Percentiles rank a stretch among this genome's conserved stretches.
Conservation (phyloP, 92 coral and sea anemone species). For the Actinernus sp. region DNA sequence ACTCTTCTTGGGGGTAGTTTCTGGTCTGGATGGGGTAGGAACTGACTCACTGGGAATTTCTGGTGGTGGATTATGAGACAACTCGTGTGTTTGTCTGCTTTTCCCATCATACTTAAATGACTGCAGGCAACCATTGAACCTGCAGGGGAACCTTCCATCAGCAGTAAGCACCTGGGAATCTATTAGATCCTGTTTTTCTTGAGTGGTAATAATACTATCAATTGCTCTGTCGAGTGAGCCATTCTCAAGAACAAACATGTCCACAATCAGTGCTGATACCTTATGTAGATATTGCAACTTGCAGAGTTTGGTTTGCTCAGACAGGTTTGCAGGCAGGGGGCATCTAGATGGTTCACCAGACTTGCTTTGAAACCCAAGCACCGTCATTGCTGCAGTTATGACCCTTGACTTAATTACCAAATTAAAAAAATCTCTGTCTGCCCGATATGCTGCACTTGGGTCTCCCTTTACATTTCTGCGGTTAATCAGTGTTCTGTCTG, state of each 20-base stretch:
- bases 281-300: constrained; percentile 38
- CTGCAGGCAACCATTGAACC: constrained; percentile 34
- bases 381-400: constrained; percentile 53
- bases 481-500: constrained; percentile 73
- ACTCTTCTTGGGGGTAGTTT: neutral
- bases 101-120: constrained; percentile 59
- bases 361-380: constrained; percentile 6
- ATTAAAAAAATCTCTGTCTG: constrained; percentile 72
- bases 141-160: constrained; percentile 16
- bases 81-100: constrained; percentile 42
- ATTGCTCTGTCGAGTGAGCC: constrained; percentile 11
- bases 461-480: constrained; percentile 70
- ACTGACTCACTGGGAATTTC: constrained; percentile 4
- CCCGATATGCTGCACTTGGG: constrained; percentile 61
- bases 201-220: constrained; percentile 1
- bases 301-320: constrained; percentile 3
- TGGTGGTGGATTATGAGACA: constrained; percentile 41
- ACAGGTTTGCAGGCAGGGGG: neutral
- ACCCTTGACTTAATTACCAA: constrained; percentile 48
- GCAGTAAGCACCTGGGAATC: constrained; percentile 4
- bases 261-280: constrained; percentile 56
- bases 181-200: neutral
- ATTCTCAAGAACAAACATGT: constrained; percentile 15
- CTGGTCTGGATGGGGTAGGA: neutral
- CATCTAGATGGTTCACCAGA: neutral